Conservation (phyloP, 2,888 invertebrate genomes). For the Calliphora vomitoria region DNA sequence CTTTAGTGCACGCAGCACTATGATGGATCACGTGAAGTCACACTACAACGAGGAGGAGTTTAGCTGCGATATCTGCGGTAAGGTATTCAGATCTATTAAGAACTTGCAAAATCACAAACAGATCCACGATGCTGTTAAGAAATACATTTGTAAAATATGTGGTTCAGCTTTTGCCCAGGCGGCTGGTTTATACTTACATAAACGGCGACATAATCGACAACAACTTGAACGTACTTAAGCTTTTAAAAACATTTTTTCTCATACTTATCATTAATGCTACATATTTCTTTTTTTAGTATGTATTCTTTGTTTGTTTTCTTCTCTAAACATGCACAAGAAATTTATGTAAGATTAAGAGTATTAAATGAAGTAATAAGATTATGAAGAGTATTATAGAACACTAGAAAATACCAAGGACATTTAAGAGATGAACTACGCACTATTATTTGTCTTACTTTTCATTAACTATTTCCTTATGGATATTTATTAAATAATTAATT, state of each 20-base stretch:
- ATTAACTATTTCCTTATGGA: too few relatives aligned
- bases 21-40: slow-evolving; percentile 80
- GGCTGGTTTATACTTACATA: slow-evolving; percentile 82
- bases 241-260: background rate
- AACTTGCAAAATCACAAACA: slow-evolving; percentile 83
- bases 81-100: slow-evolving; percentile 82
- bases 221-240: slow-evolving; percentile 58
- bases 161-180: slow-evolving; percentile 83
- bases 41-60: slow-evolving; percentile 81
- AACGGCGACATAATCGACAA: slow-evolving; percentile 80
- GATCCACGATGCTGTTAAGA: slow-evolving; percentile 82
- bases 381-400: background rate
- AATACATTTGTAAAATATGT: slow-evolving; percentile 82
- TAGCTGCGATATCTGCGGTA: slow-evolving; percentile 81
- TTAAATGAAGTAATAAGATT: slow-evolving; percentile 17
- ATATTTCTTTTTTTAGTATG: background rate
- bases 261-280: slow-evolving; percentile 1
- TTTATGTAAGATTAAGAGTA: slow-evolving; percentile 18
- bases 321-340: slow-evolving; percentile 27
- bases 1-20: slow-evolving; percentile 78
- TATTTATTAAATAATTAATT: too few relatives aligned
- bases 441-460: too few relatives aligned
- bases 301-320: slow-evolving; percentile 5
- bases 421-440: background rate
- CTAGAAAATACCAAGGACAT: slow-evolving; percentile 13